These are phyloP conservation scores for Semnornis frantzii DNA, from an alignment of 2,113 vertebrate species.

Conservation along the genomic window DNA sequence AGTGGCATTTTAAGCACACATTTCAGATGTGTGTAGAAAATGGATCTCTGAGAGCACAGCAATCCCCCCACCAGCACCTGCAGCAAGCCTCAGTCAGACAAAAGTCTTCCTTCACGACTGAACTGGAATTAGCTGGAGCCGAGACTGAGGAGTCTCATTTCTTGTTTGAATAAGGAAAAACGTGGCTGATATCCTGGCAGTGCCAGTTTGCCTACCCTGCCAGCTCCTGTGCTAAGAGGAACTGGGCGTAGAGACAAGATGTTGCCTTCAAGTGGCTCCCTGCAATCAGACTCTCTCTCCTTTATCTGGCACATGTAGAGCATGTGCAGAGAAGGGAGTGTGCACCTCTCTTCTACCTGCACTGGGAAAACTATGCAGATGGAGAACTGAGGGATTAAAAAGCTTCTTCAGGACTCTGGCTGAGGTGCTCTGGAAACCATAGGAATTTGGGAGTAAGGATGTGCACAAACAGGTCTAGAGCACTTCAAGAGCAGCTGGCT, in stretches of 20 bases:
- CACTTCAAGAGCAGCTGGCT: background rate
- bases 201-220: background rate
- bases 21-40: background rate
- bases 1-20: too few relatives aligned
- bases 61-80: background rate
- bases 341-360: background rate
- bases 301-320: background rate
- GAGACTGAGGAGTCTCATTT: background rate
- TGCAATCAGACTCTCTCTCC: background rate
- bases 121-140: background rate
- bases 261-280: background rate
- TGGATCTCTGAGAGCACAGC: background rate
- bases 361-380: background rate
- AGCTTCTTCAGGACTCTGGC: conserved; percentile 16
- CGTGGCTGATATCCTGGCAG: background rate
- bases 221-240: background rate
- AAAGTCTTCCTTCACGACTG: background rate
- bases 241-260: background rate
- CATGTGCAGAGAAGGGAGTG: background rate
- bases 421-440: background rate
- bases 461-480: conserved; percentile 33
- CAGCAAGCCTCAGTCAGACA: background rate
- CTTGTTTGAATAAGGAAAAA: background rate
- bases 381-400: conserved; percentile 20
- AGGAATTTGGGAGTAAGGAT: conserved; percentile 1